Percentiles rank a stretch among this genome's conserved stretches.
These are phyloP conservation scores for Orthonevra nobilis DNA, from an alignment of 2,888 invertebrate genomes.

Conservation along the genomic window DNA sequence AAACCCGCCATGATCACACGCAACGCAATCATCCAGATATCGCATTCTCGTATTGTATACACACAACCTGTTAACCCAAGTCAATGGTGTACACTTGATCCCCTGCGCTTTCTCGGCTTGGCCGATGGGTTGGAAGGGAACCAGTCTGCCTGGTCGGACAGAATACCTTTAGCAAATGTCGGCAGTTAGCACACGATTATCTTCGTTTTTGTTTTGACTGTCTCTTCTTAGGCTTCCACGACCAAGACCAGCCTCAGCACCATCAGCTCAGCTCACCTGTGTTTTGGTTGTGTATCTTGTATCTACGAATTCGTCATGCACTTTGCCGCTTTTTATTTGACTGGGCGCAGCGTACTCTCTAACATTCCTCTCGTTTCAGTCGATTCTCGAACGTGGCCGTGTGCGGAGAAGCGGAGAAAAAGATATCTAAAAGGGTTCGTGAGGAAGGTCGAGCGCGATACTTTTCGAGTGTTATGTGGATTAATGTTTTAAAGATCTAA, in stretches of 20 bases:
- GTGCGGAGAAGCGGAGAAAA: constrained; percentile 36
- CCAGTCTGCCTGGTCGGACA: constrained; percentile 21
- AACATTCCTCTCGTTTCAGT: constrained; percentile 65
- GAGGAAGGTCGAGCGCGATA: constrained; percentile 17
- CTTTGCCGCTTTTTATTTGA: constrained; percentile 53
- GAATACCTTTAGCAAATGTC: constrained; percentile 53
- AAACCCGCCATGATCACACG: constrained; percentile 66
- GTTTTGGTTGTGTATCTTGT: constrained; percentile 40
- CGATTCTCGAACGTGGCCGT: constrained; percentile 71
- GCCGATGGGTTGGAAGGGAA: constrained; percentile 11
- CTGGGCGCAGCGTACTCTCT: constrained; percentile 71
- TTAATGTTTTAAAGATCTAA: neutral
- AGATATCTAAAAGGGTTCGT: constrained; percentile 7
- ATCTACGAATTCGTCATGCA: constrained; percentile 51
- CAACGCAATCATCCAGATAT: constrained; percentile 68
- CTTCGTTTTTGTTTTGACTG: constrained; percentile 70
- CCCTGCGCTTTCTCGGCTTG: constrained; percentile 49
- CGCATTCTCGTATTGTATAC: constrained; percentile 50
- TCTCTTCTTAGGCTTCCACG: constrained; percentile 48
- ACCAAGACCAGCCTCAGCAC: constrained; percentile 4
- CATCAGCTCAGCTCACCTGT: constrained; percentile 32
- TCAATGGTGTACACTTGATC: constrained; percentile 66
- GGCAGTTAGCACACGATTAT: constrained; percentile 70
- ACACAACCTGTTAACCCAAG: constrained; percentile 62
- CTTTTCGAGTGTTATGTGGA: constrained; percentile 11